These are phyloP conservation scores for Sphaerolaimus hirsutus DNA, from an alignment of 2,888 invertebrate genomes.

Conservation along the genomic window DNA sequence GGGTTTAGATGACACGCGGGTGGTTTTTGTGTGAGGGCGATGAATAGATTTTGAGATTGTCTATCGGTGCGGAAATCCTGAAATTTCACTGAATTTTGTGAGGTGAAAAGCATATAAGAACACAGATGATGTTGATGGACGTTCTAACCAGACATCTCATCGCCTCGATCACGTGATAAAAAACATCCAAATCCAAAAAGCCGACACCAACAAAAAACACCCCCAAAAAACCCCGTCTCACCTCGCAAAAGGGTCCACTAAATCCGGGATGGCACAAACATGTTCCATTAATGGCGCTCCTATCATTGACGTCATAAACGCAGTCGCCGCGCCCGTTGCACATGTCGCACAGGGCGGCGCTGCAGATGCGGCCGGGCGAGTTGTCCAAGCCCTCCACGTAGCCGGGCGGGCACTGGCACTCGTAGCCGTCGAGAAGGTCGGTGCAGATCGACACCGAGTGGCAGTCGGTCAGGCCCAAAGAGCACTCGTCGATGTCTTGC, in stretches of 20 bases:
- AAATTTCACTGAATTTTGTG: too few species aligned
- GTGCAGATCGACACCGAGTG: slow-evolving; percentile 21
- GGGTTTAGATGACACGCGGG: too few species aligned
- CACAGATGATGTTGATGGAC: too few species aligned
- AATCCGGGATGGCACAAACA: slow-evolving; percentile 17
- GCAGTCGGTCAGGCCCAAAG: slow-evolving; percentile 23
- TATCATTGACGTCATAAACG: slow-evolving; percentile 11
- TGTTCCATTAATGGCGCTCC: slow-evolving; percentile 15
- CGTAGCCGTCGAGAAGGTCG: slow-evolving; percentile 19
- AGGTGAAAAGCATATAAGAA: too few species aligned
- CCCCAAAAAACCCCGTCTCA: background rate
- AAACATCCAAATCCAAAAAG: too few species aligned
- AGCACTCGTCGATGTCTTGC: slow-evolving; percentile 22
- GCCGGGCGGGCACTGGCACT: slow-evolving; percentile 20
- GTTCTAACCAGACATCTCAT: too few species aligned
- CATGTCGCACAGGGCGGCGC: slow-evolving; percentile 7
- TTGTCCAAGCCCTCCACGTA: slow-evolving; percentile 15
- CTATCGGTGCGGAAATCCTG: too few species aligned
- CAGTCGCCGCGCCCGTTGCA: slow-evolving; percentile 23
- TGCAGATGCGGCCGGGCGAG: slow-evolving; percentile 10
- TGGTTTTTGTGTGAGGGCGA: too few species aligned
- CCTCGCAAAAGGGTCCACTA: slow-evolving; percentile 15
- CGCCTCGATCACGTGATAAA: too few species aligned
- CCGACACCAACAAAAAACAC: too few species aligned
- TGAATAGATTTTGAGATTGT: too few species aligned